phyloP scores from a whole-genome alignment of 2,113 vertebrate species.

The Thymallus thymallus region DNA sequence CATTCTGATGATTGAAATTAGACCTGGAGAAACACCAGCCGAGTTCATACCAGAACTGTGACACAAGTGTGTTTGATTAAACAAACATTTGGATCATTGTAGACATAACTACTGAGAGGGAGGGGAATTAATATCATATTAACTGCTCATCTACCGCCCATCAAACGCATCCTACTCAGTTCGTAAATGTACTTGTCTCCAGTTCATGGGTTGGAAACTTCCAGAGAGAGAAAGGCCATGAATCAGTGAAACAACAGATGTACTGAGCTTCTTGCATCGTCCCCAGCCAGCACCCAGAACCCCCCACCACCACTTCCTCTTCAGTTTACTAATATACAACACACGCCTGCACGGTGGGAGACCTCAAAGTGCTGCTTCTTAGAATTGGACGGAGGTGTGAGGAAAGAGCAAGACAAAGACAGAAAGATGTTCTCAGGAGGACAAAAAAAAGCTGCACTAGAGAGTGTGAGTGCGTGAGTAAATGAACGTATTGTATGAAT shows the following conservation, averaged over 20 bases:
- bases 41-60: no score
- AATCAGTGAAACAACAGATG: slow-evolving; percentile 42
- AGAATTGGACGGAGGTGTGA: slow-evolving; percentile 47
- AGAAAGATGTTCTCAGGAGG: neutral
- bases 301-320: slow-evolving; percentile 62
- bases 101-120: no score
- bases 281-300: slow-evolving; percentile 20
- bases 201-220: slow-evolving; percentile 54
- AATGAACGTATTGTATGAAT: neutral
- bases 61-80: no score
- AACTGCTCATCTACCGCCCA: neutral
- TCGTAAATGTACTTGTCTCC: neutral
- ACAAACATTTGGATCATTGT: no score
- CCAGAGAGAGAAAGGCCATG: slow-evolving; percentile 24
- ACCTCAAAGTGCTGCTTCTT: slow-evolving; percentile 56
- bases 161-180: slow-evolving; percentile 12
- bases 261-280: slow-evolving; percentile 2
- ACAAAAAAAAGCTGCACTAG: neutral
- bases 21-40: no score
- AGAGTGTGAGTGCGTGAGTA: no score
- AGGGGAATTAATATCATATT: no score
- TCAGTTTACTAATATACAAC: slow-evolving; percentile 60
- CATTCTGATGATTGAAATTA: no score
- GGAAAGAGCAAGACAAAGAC: slow-evolving; percentile 37
- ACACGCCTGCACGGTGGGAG: slow-evolving; percentile 49